phyloP scores from a whole-genome alignment of 2,888 invertebrate genomes.

The Pardosa pseudoannulata region DNA sequence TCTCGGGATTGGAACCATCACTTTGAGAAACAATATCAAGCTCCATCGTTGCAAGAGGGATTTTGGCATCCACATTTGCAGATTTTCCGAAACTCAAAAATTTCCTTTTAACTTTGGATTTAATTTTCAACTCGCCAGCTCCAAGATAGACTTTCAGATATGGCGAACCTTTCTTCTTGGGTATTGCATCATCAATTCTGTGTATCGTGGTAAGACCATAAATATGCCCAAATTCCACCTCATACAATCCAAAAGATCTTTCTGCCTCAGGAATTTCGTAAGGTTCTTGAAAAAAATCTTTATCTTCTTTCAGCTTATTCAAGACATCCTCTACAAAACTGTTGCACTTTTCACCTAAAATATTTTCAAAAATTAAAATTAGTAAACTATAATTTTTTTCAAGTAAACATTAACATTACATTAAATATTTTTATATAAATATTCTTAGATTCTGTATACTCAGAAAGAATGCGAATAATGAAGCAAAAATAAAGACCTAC shows the following conservation, averaged over 20 bases:
- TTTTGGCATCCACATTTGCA: background rate
- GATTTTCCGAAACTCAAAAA: background rate
- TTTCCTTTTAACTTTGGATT: background rate
- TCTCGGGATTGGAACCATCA: background rate
- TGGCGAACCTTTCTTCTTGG: background rate
- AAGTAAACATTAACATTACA: no score
- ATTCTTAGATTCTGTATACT: no score
- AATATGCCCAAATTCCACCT: background rate
- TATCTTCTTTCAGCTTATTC: background rate
- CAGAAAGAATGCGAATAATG: no score
- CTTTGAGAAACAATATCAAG: background rate
- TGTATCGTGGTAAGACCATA: slow-evolving; percentile 3
- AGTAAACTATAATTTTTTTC: no score
- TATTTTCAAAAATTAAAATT: no score
- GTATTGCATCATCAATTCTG: background rate
- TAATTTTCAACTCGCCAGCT: background rate
- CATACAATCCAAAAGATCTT: background rate
- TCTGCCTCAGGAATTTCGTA: background rate
- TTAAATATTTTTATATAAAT: no score
- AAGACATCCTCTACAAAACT: background rate
- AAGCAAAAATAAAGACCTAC: no score
- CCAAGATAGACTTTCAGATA: background rate
- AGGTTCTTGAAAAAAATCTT: slow-evolving; percentile 9
- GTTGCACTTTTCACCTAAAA: no score
- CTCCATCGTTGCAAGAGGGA: background rate